phyloP scores from a whole-genome alignment of 1,140 invertebrate species.

The Drosophila miranda region DNA sequence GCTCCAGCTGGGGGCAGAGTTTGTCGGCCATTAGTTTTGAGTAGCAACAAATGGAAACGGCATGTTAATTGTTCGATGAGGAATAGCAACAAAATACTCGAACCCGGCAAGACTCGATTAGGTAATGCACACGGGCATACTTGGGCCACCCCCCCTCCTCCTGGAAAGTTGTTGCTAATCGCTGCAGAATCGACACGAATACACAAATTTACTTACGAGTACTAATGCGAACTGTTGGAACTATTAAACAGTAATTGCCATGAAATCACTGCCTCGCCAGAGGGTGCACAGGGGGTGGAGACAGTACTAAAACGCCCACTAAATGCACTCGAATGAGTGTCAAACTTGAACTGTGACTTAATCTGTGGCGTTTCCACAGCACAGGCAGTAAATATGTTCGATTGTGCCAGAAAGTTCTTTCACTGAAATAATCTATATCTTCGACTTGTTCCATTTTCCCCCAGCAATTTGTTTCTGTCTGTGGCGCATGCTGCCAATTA shows the following conservation, averaged over 20 bases:
- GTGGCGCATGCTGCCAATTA: constrained; percentile 71
- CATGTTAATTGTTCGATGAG: constrained; percentile 65
- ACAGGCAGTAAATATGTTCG: background rate
- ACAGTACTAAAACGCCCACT: constrained; percentile 61
- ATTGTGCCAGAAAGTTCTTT: background rate
- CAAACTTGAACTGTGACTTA: constrained; percentile 38
- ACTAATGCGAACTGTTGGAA: constrained; percentile 21
- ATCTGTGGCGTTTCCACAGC: background rate
- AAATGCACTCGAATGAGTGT: constrained; percentile 33
- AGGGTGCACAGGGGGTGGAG: constrained; percentile 3
- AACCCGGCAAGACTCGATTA: constrained; percentile 54
- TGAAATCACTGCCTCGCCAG: constrained; percentile 47
- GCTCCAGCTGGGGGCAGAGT: constrained; percentile 20
- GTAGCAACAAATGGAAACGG: constrained; percentile 63
- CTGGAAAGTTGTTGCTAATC: constrained; percentile 75
- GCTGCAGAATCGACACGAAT: constrained; percentile 69
- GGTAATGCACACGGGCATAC: constrained; percentile 56
- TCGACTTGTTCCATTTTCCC: background rate
- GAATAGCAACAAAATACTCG: constrained; percentile 1
- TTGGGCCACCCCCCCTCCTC: background rate
- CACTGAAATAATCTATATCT: background rate
- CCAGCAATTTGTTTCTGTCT: constrained; percentile 9
- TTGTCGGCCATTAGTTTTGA: constrained; percentile 59
- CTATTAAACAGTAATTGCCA: constrained; percentile 67
- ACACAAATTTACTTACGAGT: constrained; percentile 15